Percentiles rank a stretch among this genome's conserved stretches.
phyloP scores from a whole-genome alignment of 1,140 invertebrate species.

The Rhagoletis pomonella region DNA sequence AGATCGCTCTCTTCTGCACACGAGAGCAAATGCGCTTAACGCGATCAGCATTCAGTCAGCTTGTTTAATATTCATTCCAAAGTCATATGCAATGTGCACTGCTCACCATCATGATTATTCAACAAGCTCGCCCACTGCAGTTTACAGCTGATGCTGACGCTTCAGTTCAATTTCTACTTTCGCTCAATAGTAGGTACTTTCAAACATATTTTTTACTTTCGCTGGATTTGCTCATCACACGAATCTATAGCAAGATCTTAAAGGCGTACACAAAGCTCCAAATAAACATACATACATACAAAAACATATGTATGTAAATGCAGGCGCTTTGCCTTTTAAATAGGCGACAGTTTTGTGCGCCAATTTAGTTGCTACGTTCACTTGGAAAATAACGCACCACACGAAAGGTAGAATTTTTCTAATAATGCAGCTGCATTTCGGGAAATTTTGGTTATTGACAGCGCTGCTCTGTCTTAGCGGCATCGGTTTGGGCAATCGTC shows the following conservation, averaged over 20 bases:
- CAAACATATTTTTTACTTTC: too few relatives aligned
- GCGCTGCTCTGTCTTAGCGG: background rate
- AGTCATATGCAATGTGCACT: too few relatives aligned
- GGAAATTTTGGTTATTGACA: background rate
- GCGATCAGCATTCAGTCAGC: too few relatives aligned
- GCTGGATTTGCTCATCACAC: too few relatives aligned
- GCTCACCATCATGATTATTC: too few relatives aligned
- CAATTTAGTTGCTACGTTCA: background rate
- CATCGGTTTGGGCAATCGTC: background rate
- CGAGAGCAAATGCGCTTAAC: too few relatives aligned
- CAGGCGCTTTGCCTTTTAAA: background rate
- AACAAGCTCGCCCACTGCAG: too few relatives aligned
- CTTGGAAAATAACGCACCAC: background rate
- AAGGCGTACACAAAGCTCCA: background rate
- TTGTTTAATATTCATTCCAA: too few relatives aligned
- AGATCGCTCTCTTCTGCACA: too few relatives aligned
- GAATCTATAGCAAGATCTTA: too few relatives aligned
- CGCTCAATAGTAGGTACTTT: background rate
- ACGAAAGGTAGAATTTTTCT: background rate
- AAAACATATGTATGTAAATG: background rate
- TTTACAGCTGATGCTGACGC: background rate
- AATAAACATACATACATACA: background rate
- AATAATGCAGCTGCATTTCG: background rate
- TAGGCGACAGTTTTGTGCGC: background rate
- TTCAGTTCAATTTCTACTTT: constrained; percentile 18